These are phyloP conservation scores for Cecidostiba fungosa DNA, from an alignment of 2,888 invertebrate genomes.

Conservation along the genomic window DNA sequence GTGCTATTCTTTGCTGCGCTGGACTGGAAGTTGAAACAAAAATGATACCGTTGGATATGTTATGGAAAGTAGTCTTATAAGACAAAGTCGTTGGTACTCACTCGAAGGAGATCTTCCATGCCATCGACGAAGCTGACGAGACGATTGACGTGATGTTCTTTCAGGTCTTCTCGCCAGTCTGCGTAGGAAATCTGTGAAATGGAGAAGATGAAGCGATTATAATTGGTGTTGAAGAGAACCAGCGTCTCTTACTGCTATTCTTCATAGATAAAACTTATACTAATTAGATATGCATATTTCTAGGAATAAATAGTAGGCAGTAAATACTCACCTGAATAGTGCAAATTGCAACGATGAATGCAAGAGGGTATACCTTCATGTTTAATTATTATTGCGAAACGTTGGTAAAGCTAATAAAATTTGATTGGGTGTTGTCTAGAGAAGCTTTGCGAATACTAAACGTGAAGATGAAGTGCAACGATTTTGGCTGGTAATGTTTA, in stretches of 20 bases:
- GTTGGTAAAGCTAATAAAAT: too few species aligned
- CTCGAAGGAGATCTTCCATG: neutral
- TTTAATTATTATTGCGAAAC: conserved; percentile 75
- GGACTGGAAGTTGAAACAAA: neutral
- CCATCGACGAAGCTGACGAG: neutral
- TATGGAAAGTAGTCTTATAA: neutral
- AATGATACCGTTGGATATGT: neutral
- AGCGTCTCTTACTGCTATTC: too few species aligned
- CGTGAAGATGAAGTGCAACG: too few species aligned
- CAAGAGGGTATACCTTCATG: neutral
- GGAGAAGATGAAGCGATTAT: neutral
- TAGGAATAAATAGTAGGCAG: neutral
- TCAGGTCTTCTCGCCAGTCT: conserved; percentile 24
- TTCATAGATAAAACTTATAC: too few species aligned
- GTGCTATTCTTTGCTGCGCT: neutral
- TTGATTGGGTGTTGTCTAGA: too few species aligned
- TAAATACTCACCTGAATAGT: neutral
- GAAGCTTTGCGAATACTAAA: too few species aligned
- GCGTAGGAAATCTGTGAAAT: neutral
- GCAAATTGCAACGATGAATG: neutral
- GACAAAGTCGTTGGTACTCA: neutral
- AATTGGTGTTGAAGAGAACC: too few species aligned
- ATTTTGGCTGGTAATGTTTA: too few species aligned
- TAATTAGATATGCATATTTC: too few species aligned
- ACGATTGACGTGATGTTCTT: neutral